Evolutionary conservation across 2,113 vertebrate species (phyloP), one percentile per base, ranked within the genome.

Genomic region (Siniperca knerii): DNA sequence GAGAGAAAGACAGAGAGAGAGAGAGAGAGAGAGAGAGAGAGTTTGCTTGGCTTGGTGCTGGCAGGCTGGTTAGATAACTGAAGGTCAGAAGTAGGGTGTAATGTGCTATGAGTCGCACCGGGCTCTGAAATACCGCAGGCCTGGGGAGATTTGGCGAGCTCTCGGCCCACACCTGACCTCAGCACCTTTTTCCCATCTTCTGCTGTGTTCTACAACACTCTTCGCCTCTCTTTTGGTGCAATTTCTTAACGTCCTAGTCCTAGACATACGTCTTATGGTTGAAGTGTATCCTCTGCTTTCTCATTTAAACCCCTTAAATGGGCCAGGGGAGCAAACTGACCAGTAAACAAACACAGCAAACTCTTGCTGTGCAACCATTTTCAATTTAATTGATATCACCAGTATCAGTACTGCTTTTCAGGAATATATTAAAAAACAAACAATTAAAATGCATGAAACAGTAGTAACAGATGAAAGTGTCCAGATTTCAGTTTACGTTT

Each of bases 91-190:
- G 80, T 50, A 82, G 76, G 76, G 58, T 84, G 91, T 77, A 50
- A 82, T 60, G 81, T 67, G 72, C 72, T 77, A 74, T 66, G 76
- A 87, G 81, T 95, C 85, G 65, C 93, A 93, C 82, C 3, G 2
- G 84, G 86, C 52, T 89, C 89, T 75, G 91, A 95, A 95, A 95
- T 94, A 92, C 89, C 86, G 13, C 90, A 91, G 79, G 79, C 80
- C 72, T 9, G 12, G 40, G 71, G 89, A 81, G 82, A 86, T 72
- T 76, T 81, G 65, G 46, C 33, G 7, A 67, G 75, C 76, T 82
- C 65, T 87, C 74, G 16, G 72, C 81, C 80, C 68, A 81, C 86
- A 88, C 84, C 89, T 83, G 79, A 86, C 88, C 89, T 77, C 61
- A 68, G 64, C 65, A 83, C 70, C 75, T 81, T 83, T 83, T 69